Evolutionary conservation across 2,888 invertebrate species (phyloP), one percentile per base, ranked within the genome.

Genomic region (Drosophila melanocephala): DNA sequence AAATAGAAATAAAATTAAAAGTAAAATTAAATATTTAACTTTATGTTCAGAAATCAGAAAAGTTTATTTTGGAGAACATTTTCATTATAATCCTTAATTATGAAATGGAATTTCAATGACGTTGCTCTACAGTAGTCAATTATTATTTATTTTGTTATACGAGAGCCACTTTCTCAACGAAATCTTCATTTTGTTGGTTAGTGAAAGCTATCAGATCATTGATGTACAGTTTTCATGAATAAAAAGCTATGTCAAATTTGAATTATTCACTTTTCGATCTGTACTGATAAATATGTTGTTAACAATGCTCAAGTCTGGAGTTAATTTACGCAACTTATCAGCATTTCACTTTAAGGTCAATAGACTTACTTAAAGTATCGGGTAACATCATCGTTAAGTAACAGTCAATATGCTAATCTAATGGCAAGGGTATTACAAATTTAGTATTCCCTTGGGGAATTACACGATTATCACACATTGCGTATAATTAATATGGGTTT

Each of bases 401-500:
- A 47, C 9, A 26, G 56, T 16, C 16, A 7, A 9, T 28, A 9
- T 33, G 16, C 37, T 32, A 10, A 19, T 26, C 14, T 30, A 19
- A 16, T 39, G 70, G 72, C 52, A 33, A 72, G 78, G 28, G 37
- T 65, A 53, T 72, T 26, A 14, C 5, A 12, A 26, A 14, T 50
- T 22, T 19, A 2, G 6, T 47, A 47, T 72, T 42, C 19, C 26
- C 39, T 32, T 30, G 56, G 52, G 22, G 55, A 68, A 70, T 63
- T 68, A 67, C 61, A 58, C 61, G 59, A 72, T 61, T 70, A 61
- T 60, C 51, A 66, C 64, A 86, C 81, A 69, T 78, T 80, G 86
- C 84, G 81, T 88, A 77, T 83, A 77, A 81, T 88, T 83, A 76
- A 86, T 83, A 75, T 86, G 68, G 83, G 58, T 83, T 79, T 72